Conservation (phyloP, 2,113 vertebrate genomes). For the Australoheros scitulus region DNA sequence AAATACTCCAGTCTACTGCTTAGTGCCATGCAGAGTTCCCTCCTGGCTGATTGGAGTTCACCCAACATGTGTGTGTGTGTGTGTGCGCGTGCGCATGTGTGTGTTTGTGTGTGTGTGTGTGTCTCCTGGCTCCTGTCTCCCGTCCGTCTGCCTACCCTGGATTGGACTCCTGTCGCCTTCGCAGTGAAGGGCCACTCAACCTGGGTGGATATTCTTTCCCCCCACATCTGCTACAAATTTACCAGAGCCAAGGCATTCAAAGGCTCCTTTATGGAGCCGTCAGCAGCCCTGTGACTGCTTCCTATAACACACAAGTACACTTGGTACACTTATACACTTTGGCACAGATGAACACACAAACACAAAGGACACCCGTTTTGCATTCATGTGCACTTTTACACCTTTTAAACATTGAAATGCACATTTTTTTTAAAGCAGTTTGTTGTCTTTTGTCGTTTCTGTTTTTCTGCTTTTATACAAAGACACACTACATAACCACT, state of each 20-base stretch:
- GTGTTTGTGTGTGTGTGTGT: constrained; percentile 26
- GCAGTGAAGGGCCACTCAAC: constrained; percentile 75
- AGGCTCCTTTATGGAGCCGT: constrained; percentile 81
- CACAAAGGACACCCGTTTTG: constrained; percentile 20
- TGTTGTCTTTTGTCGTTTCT: background rate
- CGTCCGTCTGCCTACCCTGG: constrained; percentile 71
- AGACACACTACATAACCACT: constrained; percentile 14
- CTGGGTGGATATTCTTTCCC: constrained; percentile 81
- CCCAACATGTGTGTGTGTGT: constrained; percentile 33
- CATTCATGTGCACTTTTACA: constrained; percentile 36
- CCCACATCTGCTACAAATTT: constrained; percentile 83
- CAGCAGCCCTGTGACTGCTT: constrained; percentile 74
- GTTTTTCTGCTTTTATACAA: background rate
- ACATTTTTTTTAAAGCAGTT: background rate
- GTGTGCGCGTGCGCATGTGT: too few relatives aligned
- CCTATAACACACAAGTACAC: constrained; percentile 65
- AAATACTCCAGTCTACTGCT: constrained; percentile 41
- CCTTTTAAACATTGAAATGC: background rate
- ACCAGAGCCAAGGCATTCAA: constrained; percentile 78
- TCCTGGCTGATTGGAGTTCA: constrained; percentile 56
- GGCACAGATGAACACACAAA: constrained; percentile 36
- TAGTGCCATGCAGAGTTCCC: constrained; percentile 43
- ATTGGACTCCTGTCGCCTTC: constrained; percentile 75
- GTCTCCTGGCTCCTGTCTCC: constrained; percentile 65
- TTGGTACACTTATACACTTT: constrained; percentile 48